phyloP scores from a whole-genome alignment of 35 echinoderm and acorn worm species.

The Ptychodera flava region DNA sequence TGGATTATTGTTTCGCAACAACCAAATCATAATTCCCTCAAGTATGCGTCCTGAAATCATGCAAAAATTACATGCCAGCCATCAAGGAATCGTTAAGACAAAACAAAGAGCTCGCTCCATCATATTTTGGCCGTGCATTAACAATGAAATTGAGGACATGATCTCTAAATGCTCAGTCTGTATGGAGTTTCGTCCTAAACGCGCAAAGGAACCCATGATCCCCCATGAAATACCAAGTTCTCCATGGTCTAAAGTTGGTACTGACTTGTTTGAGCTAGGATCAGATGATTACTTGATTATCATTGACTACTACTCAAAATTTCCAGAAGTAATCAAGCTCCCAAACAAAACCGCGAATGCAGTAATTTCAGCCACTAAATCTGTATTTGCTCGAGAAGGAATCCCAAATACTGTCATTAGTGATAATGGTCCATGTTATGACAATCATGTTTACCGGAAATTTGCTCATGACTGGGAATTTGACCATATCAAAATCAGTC shows the following conservation, averaged over 20 bases:
- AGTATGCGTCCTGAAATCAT: conserved; percentile 7
- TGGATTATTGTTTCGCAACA: conserved; percentile 9
- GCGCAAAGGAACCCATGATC: conserved; percentile 26
- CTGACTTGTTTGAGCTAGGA: conserved; percentile 35
- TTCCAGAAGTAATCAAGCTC: conserved; percentile 34
- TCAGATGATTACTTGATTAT: conserved; percentile 27
- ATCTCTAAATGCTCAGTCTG: conserved; percentile 19
- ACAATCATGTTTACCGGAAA: conserved; percentile 15
- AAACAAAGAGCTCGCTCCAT: conserved; percentile 19
- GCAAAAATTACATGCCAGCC: conserved; percentile 19
- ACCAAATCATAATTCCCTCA: conserved; percentile 13
- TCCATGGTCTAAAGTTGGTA: conserved; percentile 36
- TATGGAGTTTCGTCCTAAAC: conserved; percentile 1
- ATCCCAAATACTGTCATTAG: conserved; percentile 36
- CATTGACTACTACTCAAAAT: conserved; percentile 60
- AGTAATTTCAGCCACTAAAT: background rate
- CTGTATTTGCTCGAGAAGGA: conserved; percentile 42
- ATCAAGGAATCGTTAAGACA: conserved; percentile 33
- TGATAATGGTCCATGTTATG: conserved; percentile 60
- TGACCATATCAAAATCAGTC: conserved; percentile 23
- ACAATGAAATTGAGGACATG: conserved; percentile 19
- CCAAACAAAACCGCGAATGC: background rate
- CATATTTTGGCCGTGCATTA: conserved; percentile 27
- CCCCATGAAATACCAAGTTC: conserved; percentile 12
- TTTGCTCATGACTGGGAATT: conserved; percentile 35